Base-by-base conservation (phyloP, 1,140 invertebrate genomes). In the Papilio polytes region DNA sequence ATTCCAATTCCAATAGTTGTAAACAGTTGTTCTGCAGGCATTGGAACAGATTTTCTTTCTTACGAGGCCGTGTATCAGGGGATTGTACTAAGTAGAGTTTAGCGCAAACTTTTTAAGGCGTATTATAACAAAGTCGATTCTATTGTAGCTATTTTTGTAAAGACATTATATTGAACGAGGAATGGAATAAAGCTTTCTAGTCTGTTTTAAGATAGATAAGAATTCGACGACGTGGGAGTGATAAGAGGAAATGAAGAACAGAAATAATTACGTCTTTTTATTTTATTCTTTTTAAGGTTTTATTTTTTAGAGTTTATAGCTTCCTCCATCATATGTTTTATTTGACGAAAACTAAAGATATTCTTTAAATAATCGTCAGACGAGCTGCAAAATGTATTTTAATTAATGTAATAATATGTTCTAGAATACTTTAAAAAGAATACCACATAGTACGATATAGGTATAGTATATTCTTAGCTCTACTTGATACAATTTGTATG, bases 21-120 rank as follows among this genome's bases (percentile, higher is more conserved):
- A 51, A 76, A 76, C 74, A 76, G 44, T 76, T 76, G 74, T 76
- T 76, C 44, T 76, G 18, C 46, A 48, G n/a, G 74, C 74, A 51
- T 76, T 76, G 51, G 74, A 76, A 76, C 74, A 76, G 74, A 76
- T 76, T 76, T 76, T 76, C 46, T 51, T 76, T 76, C 44, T 76
- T 76, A 76, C 74, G 46, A 76, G 46, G 74, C 44, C 44, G n/a
- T 48, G 41, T 53, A 76, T 76, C 74, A 48, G 46, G 74, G 74
- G 74, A 76, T 26, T 76, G 44, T 26, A 76, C 44, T 51, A 46
- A 76, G 74, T 51, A 76, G 74, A 53, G 44, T 76, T 76, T 76
- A 76, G 74, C 46, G 22, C 41, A 51, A 76, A 76, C 41, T 76
- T 74, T 76, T 76, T 76, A 76, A 76, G 20, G 74, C 44, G 74